Evolutionary conservation across 1,140 invertebrate species (phyloP).

Genomic region (Globodera rostochiensis): DNA sequence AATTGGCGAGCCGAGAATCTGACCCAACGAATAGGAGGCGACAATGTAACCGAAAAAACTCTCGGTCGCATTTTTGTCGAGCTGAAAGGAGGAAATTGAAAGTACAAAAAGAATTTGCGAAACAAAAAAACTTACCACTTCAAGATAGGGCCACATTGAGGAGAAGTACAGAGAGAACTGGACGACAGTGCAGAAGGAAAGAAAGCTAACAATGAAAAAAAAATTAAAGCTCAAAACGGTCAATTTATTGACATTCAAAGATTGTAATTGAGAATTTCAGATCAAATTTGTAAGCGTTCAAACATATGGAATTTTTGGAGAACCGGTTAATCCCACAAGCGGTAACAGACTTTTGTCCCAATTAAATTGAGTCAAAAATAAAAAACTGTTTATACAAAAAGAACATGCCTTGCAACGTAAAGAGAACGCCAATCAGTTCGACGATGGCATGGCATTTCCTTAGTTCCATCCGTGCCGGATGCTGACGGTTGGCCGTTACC

Average conservation of each 20-base stretch:
- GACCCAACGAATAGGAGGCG: conserved; percentile 47
- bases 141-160: conserved; percentile 66
- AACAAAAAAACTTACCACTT: conserved; percentile 59
- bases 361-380: too few relatives aligned
- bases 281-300: too few relatives aligned
- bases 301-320: too few relatives aligned
- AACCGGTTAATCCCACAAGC: too few relatives aligned
- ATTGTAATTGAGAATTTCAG: too few relatives aligned
- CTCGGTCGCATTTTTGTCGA: conserved; percentile 46
- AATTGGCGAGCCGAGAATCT: conserved; percentile 48
- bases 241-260: too few relatives aligned
- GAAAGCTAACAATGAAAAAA: conserved; percentile 22
- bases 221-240: background rate
- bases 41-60: conserved; percentile 49
- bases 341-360: background rate
- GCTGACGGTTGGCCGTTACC: background rate
- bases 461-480: background rate
- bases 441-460: background rate
- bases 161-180: conserved; percentile 45
- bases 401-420: conserved; percentile 26
- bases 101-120: background rate
- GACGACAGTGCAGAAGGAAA: conserved; percentile 41
- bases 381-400: background rate
- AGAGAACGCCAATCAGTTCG: conserved; percentile 40
- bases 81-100: conserved; percentile 35